Percentiles rank a stretch among this genome's conserved stretches.
Conservation (phyloP, 2,888 invertebrate genomes). For the Minunthozetes semirufus region DNA sequence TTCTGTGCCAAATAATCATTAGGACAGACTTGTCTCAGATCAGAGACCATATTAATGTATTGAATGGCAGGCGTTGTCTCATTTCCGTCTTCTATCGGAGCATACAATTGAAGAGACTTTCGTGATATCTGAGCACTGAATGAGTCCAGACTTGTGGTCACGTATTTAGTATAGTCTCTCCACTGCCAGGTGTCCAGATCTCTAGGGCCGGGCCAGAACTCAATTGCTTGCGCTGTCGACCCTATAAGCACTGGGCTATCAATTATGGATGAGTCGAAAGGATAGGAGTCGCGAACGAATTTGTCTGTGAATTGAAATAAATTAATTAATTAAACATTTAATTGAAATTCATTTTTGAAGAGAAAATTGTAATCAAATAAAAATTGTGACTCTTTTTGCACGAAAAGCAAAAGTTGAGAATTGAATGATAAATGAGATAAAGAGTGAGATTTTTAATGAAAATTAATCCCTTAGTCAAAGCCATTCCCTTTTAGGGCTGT, state of each 20-base stretch:
- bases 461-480: too few species aligned
- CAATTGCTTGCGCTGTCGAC: conserved; percentile 45
- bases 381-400: too few species aligned
- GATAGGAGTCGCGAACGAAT: conserved; percentile 12
- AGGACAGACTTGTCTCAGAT: conserved; percentile 45
- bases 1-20: conserved; percentile 43
- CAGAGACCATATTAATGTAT: conserved; percentile 46
- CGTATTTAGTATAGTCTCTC: conserved; percentile 44
- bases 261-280: conserved; percentile 25
- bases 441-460: too few species aligned
- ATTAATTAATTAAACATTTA: too few species aligned
- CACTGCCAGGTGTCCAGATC: conserved; percentile 44
- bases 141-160: conserved; percentile 44
- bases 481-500: too few species aligned
- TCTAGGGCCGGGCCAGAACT: conserved; percentile 43
- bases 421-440: too few species aligned
- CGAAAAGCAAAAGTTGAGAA: too few species aligned
- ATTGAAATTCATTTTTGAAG: not conserved
- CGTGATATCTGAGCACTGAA: conserved; percentile 43
- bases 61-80: conserved; percentile 44
- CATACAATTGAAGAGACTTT: conserved; percentile 40
- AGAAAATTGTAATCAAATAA: not conserved
- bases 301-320: not conserved
- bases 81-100: conserved; percentile 28
- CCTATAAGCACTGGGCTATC: conserved; percentile 45